Conservation (phyloP, 2,797 vertebrate species). For the Lacerta agilis region DNA sequence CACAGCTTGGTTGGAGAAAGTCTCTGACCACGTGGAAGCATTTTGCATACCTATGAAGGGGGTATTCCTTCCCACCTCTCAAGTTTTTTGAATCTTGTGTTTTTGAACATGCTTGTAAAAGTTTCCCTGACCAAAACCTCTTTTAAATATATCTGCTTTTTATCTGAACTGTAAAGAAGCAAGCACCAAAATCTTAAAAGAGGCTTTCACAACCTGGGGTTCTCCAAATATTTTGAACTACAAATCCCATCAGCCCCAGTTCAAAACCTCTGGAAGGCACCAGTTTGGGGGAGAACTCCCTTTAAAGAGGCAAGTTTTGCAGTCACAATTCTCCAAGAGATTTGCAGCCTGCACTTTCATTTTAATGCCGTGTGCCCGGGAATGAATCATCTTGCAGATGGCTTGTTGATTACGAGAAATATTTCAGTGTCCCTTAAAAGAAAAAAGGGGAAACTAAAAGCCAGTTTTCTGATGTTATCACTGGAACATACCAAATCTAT, state of each 20-base stretch:
- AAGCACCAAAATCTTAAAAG: background rate
- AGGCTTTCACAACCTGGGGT: background rate
- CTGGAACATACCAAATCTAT: constrained; percentile 34
- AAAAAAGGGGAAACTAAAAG: constrained; percentile 19
- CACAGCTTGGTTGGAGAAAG: background rate
- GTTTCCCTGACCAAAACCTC: no score
- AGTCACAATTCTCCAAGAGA: constrained; percentile 52
- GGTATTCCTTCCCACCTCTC: no score
- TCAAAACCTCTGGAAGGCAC: background rate
- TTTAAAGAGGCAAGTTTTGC: constrained; percentile 49
- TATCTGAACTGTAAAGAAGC: background rate
- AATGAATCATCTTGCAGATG: constrained; percentile 54
- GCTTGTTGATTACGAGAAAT: constrained; percentile 28
- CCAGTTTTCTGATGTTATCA: constrained; percentile 14
- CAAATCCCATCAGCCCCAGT: background rate
- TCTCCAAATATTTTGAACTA: background rate
- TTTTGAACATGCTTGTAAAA: no score
- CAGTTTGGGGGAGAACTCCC: background rate
- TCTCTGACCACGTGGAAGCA: background rate
- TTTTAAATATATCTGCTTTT: no score
- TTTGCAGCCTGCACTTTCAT: constrained; percentile 42
- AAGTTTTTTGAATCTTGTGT: no score
- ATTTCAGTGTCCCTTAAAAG: constrained; percentile 29
- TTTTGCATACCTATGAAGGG: background rate
- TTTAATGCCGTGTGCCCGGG: constrained; percentile 7